Evolutionary conservation across 1,140 invertebrate genomes (phyloP), one percentile per base, ranked within the genome.

Genomic region (Drosophila dunni): DNA sequence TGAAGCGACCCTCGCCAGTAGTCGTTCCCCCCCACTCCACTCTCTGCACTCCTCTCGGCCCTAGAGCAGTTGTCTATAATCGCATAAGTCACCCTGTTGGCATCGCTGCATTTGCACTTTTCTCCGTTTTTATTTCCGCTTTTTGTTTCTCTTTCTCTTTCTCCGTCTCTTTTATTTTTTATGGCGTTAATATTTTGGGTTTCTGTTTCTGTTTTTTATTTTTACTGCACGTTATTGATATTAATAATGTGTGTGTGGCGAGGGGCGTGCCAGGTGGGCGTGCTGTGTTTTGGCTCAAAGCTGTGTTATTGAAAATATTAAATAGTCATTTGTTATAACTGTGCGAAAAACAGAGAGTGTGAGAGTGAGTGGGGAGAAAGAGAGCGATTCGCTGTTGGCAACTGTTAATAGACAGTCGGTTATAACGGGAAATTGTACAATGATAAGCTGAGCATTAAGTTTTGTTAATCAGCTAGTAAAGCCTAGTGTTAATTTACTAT

Each of bases 1-100:
- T 56, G 34, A 34, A 65, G 62, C 56, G 56, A 53, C 56, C 56
- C 69, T 71, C 51, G 51, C 11, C 24, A 40, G 13, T 24, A 17
- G 13, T 50, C 0, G 3, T 5, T 11, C 0, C 13, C 17, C 20
- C 46, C 11, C 46, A 13, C 44, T 29, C 48, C 29, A 36, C 51
- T n/a, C 38, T 54, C 57, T 57, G 38, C 45, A 29, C 11, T 72
- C 51, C 29, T 48, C 13, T 36, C 42, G 64, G 54, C 48, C 67
- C 63, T 71, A 73, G 67, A 81, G 64, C 84, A 89, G 84, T 89
- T 91, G 90, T 81, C 84, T 90, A 81, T 91, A 91, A 91, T 91
- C 90, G 85, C 85, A 84, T 91, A 91, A 91, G 90, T 91, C 90
- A 91, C 90, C 90, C 90, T 86, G 84, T 82, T 88, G 84, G 80